Percentiles rank a stretch among this genome's conserved stretches.
Conservation (phyloP, 2,113 vertebrate genomes). For the Calidris pygmaea region DNA sequence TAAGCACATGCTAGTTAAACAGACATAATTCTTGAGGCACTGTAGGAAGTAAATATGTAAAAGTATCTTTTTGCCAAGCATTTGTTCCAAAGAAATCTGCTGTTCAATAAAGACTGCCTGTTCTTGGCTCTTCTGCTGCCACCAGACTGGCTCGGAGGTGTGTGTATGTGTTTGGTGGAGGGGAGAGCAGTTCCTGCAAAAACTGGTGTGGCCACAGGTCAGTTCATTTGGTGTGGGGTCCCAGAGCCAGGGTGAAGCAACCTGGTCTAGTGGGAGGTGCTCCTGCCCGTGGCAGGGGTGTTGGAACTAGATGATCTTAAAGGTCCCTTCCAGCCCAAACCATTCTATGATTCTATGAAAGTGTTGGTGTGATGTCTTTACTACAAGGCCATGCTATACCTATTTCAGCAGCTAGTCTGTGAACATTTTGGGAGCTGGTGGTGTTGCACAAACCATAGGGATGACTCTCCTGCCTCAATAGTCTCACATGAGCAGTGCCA, state of each 20-base stretch:
- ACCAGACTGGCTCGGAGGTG: rapidly evolving
- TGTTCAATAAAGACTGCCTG: background rate
- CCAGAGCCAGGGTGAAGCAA: background rate
- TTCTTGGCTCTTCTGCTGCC: background rate
- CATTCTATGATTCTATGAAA: background rate
- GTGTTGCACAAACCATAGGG: background rate
- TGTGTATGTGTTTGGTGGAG: background rate
- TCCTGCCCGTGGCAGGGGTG: too few species aligned
- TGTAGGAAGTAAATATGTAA: constrained; percentile 1
- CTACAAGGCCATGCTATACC: background rate
- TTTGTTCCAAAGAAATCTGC: constrained; percentile 36
- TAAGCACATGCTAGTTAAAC: constrained; percentile 15
- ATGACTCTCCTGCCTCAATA: background rate
- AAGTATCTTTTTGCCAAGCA: background rate
- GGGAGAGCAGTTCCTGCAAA: background rate
- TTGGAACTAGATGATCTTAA: too few species aligned
- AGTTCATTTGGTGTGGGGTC: background rate
- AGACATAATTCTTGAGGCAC: background rate
- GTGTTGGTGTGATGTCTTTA: background rate
- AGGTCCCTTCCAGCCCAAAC: too few species aligned
- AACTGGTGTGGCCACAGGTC: background rate
- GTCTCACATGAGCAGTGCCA: background rate
- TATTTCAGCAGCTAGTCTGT: background rate
- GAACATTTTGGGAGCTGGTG: background rate
- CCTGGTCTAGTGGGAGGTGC: too few species aligned